These are phyloP conservation scores for Troides oblongomaculatus DNA, from an alignment of 2,888 invertebrate species.

Conservation along the genomic window DNA sequence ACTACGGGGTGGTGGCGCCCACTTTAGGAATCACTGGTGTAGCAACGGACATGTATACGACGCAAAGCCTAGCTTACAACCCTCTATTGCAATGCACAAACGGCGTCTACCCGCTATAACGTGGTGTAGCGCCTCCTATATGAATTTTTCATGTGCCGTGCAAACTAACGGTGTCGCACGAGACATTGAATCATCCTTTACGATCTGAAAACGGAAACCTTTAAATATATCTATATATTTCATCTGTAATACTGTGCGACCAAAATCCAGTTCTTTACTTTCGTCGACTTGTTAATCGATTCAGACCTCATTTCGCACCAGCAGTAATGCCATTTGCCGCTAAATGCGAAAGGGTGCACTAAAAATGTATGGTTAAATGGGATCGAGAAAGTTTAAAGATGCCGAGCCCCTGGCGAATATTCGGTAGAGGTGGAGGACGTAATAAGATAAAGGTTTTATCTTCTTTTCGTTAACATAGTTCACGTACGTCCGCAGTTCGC, in stretches of 20 bases:
- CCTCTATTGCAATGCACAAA: slow-evolving; percentile 60
- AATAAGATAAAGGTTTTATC: slow-evolving; percentile 78
- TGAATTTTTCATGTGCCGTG: slow-evolving; percentile 76
- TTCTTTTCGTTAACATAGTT: slow-evolving; percentile 74
- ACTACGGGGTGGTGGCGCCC: too few species aligned
- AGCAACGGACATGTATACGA: slow-evolving; percentile 24
- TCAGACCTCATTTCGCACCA: slow-evolving; percentile 3
- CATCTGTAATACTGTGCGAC: slow-evolving; percentile 42
- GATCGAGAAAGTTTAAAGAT: slow-evolving; percentile 33
- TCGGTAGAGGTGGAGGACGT: slow-evolving; percentile 48
- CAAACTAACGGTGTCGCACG: slow-evolving; percentile 72
- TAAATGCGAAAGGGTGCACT: slow-evolving; percentile 26
- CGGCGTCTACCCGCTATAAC: slow-evolving; percentile 58
- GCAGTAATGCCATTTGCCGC: slow-evolving; percentile 9
- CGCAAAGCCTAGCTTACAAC: slow-evolving; percentile 48
- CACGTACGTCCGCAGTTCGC: slow-evolving; percentile 55
- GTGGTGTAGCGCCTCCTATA: slow-evolving; percentile 65
- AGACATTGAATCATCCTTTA: slow-evolving; percentile 77
- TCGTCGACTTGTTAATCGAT: background rate
- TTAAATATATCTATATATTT: slow-evolving; percentile 63
- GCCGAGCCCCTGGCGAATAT: slow-evolving; percentile 39
- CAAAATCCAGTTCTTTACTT: slow-evolving; percentile 5
- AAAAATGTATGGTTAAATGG: slow-evolving; percentile 31
- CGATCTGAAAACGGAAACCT: slow-evolving; percentile 70
- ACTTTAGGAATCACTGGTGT: background rate